phyloP scores from a whole-genome alignment of 2,888 invertebrate genomes.

The Epiblema foenella region DNA sequence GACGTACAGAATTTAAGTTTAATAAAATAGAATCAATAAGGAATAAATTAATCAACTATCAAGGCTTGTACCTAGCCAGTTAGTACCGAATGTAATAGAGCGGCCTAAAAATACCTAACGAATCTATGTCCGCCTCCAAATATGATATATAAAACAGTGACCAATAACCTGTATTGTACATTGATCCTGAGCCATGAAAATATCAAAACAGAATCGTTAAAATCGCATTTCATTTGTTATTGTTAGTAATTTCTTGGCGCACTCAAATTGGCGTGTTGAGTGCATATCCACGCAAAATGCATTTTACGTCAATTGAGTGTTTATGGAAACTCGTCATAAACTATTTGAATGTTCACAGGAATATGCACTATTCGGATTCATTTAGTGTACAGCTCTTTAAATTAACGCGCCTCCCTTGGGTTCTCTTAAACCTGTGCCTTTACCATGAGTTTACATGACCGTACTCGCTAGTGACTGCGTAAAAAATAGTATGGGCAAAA shows the following conservation, averaged over 20 bases:
- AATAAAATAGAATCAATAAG: no score
- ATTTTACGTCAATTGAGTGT: slow-evolving; percentile 31
- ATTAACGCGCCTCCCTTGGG: no score
- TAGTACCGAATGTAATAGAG: not conserved
- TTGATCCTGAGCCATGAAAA: slow-evolving; percentile 34
- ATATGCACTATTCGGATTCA: slow-evolving; percentile 3
- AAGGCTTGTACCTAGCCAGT: no score
- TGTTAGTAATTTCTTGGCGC: slow-evolving; percentile 17
- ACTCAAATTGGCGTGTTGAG: slow-evolving; percentile 29
- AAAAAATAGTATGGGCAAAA: no score
- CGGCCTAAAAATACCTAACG: not conserved
- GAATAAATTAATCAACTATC: no score
- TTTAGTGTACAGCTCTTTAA: no score
- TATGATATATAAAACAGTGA: slow-evolving; percentile 16
- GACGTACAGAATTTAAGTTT: no score
- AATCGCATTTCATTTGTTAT: slow-evolving; percentile 38
- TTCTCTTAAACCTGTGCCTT: no score
- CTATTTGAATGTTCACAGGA: slow-evolving; percentile 9
- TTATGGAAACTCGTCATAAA: slow-evolving; percentile 21
- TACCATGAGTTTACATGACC: no score
- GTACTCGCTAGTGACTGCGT: no score
- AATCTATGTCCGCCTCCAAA: not conserved
- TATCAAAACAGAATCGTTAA: slow-evolving; percentile 43
- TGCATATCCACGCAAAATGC: slow-evolving; percentile 25
- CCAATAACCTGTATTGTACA: slow-evolving; percentile 30